Evolutionary conservation across 2,113 vertebrate species (phyloP).

Genomic region (Limnothrissa miodon): DNA sequence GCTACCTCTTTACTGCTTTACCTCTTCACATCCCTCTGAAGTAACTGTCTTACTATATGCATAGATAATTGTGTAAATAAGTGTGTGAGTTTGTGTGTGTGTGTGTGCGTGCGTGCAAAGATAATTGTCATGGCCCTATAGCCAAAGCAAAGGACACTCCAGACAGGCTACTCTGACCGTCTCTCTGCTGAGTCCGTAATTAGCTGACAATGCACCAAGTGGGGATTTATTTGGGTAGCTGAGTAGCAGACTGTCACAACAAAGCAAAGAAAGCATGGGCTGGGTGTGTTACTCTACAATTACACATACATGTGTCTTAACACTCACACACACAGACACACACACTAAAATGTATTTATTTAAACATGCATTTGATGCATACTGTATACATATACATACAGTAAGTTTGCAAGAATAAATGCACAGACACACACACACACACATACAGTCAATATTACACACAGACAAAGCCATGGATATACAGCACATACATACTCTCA

Average conservation of each 20-base stretch:
- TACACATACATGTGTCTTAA: background rate
- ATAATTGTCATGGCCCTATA: background rate
- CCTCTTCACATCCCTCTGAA: no score
- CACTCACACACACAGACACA: background rate
- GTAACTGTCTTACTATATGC: background rate
- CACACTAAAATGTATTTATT: background rate
- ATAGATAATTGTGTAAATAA: background rate
- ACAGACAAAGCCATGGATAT: background rate
- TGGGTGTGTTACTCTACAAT: background rate
- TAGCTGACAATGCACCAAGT: background rate
- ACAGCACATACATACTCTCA: constrained; percentile 40
- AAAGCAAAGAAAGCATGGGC: background rate
- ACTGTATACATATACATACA: background rate
- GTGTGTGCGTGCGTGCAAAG: no score
- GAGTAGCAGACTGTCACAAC: background rate
- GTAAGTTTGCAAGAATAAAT: background rate
- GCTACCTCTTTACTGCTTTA: no score
- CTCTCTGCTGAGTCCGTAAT: background rate
- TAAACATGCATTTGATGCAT: background rate
- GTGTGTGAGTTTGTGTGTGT: no score
- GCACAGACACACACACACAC: background rate
- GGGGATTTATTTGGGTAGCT: background rate
- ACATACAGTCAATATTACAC: no score
- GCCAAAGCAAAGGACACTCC: background rate
- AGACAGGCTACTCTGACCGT: background rate